Evolutionary conservation across 2,888 invertebrate species (phyloP).

Genomic region (Diarsia dahlii): DNA sequence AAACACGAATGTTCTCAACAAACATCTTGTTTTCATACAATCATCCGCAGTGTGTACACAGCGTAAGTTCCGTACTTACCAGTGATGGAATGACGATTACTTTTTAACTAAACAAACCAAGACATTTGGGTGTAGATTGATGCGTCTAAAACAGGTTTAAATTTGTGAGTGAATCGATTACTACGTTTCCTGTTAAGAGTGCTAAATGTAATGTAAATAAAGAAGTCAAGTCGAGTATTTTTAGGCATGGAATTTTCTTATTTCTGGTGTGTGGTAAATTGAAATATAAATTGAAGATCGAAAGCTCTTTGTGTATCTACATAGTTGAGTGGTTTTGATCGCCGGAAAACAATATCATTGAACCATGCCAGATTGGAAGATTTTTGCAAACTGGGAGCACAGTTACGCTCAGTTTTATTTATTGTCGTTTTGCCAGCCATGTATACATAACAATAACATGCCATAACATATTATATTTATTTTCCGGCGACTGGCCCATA

Average conservation of each 20-base stretch:
- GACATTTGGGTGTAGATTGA: slow-evolving; percentile 47
- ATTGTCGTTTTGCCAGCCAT: too few species aligned
- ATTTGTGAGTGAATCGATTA: slow-evolving; percentile 45
- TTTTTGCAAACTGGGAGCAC: too few species aligned
- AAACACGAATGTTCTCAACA: neutral
- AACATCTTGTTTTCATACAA: neutral
- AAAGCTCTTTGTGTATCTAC: neutral
- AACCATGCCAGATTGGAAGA: neutral
- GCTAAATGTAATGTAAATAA: slow-evolving; percentile 50
- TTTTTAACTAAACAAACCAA: slow-evolving; percentile 51
- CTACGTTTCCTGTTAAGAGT: slow-evolving; percentile 41
- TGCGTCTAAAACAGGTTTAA: slow-evolving; percentile 52
- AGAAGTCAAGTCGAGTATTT: slow-evolving; percentile 18
- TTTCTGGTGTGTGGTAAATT: slow-evolving; percentile 9
- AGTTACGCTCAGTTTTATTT: too few species aligned
- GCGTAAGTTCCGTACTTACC: slow-evolving; percentile 15
- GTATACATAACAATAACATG: too few species aligned
- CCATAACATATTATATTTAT: too few species aligned
- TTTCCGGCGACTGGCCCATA: too few species aligned
- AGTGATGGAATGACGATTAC: slow-evolving; percentile 45
- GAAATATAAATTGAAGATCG: slow-evolving; percentile 9
- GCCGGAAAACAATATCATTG: slow-evolving; percentile 11
- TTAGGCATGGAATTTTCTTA: slow-evolving; percentile 35
- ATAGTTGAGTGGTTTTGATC: neutral
- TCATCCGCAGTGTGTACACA: slow-evolving; percentile 6